Evolutionary conservation across 2,113 vertebrate species (phyloP), one percentile per base, ranked within the genome.

Genomic region (Hydrolagus affinis): DNA sequence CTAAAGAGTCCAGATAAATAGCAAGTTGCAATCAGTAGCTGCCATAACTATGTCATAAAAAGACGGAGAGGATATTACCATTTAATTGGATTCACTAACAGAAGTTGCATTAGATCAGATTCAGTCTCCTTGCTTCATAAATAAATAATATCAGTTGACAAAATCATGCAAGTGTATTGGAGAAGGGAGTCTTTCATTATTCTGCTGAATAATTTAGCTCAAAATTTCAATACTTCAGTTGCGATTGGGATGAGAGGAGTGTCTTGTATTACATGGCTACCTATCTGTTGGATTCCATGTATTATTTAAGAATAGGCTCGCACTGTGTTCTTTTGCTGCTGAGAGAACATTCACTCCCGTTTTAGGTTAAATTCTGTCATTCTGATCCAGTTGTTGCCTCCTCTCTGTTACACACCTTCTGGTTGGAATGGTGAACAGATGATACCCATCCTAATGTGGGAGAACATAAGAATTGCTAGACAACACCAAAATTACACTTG

Each of bases 131-230:
- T 9, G 25, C 60, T 83, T 44, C 62, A 83, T 83, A 83, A 64
- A 83, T 83, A 83, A 83, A 66, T 83, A 28, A 83, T 21, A 28
- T 80, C 23, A 30, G 30, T 17, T 83, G 78, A 66, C 28, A 68
- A 66, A 83, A 21, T 25, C 28, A 25, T 30, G 78, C 11, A 32
- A 83, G 14, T 30, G 78, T 83, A 66, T 83, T 66, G 23, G 12
- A 28, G 78, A 83, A 32, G 60, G 60, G 60, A 66, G 25, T 30
- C 15, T 83, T 83, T 83, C 78, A 66, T 66, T 83, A 83, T 68
- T 83, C 17, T 68, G 30, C 21, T 83, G 28, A 83, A 83, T 83
- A 83, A 83, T 83, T 83, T 62, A 83, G 15, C 77, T 83, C 78
- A 32, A 25, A 28, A n/a, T 83, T 8, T 83, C 60, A 66, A 66